Percentiles rank a stretch among this genome's conserved stretches.
phyloP scores from a whole-genome alignment of 2,888 invertebrate genomes.

The Hemithea aestivaria region DNA sequence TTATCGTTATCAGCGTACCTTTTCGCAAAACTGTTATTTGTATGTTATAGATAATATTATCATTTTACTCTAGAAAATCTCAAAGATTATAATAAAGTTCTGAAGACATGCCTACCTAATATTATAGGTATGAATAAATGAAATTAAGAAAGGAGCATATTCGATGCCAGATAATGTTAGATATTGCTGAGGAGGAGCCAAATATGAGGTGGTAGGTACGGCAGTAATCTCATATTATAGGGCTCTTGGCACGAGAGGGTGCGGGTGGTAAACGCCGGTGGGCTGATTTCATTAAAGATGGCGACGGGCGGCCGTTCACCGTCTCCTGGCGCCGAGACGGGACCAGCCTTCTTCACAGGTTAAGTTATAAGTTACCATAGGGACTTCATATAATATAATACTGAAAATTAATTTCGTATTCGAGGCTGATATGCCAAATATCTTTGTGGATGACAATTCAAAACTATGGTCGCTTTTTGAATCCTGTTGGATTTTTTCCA shows the following conservation, averaged over 20 bases:
- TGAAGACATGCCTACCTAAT: not conserved
- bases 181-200: constrained; percentile 3
- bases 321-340: not conserved
- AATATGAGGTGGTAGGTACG: constrained; percentile 7
- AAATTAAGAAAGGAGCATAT: constrained; percentile 1
- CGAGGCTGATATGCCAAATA: no score
- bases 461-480: no score
- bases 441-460: no score
- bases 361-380: not conserved
- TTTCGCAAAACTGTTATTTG: constrained; percentile 11
- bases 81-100: no score
- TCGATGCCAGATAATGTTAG: constrained; percentile 4
- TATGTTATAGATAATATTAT: constrained; percentile 4
- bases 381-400: not conserved
- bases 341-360: no score
- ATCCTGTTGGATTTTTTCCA: no score
- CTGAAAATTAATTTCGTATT: no score
- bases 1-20: constrained; percentile 17
- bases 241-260: constrained; percentile 9
- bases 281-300: constrained; percentile 32
- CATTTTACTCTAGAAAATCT: no score
- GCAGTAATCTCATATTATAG: constrained; percentile 1
- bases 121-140: constrained; percentile 1
- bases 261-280: constrained; percentile 11
- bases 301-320: constrained; percentile 34